phyloP scores from a whole-genome alignment of 1,140 invertebrate species.

The Drosophila rufa region DNA sequence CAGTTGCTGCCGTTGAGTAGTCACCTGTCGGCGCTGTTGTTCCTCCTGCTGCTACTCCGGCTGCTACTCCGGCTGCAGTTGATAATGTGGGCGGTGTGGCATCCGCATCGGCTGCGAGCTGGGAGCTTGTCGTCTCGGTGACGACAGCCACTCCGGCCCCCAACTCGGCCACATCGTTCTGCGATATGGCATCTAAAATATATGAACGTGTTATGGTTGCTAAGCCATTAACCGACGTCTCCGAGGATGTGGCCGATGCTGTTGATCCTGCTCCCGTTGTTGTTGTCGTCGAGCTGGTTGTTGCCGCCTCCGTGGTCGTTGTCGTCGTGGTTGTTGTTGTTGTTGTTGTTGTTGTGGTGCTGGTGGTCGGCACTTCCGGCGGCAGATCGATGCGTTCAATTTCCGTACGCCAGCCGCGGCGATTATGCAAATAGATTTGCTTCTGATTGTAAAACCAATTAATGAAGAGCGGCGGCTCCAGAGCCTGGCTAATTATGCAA shows the following conservation, averaged over 20 bases:
- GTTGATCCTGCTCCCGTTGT: slow-evolving; percentile 28
- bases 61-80: slow-evolving; percentile 17
- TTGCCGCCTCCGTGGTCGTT: slow-evolving; percentile 2
- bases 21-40: slow-evolving; percentile 31
- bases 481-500: slow-evolving; percentile 88
- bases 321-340: slow-evolving; percentile 23
- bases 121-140: slow-evolving; percentile 21
- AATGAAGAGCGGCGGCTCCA: slow-evolving; percentile 88
- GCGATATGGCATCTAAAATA: slow-evolving; percentile 75
- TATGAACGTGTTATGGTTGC: slow-evolving; percentile 71
- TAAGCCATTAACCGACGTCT: slow-evolving; percentile 52
- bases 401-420: slow-evolving; percentile 83
- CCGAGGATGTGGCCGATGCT: slow-evolving; percentile 26
- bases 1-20: slow-evolving; percentile 14
- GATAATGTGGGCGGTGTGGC: slow-evolving; percentile 32
- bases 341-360: slow-evolving; percentile 44
- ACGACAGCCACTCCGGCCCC: slow-evolving; percentile 27
- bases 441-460: slow-evolving; percentile 87
- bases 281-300: slow-evolving; percentile 27
- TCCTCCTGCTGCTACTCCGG: slow-evolving; percentile 30
- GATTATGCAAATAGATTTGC: slow-evolving; percentile 85
- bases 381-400: slow-evolving; percentile 84
- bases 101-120: slow-evolving; percentile 21
- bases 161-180: slow-evolving; percentile 52
- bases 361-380: slow-evolving; percentile 67